Evolutionary conservation across 2,888 invertebrate genomes (phyloP).

Genomic region (Arge pagana): DNA sequence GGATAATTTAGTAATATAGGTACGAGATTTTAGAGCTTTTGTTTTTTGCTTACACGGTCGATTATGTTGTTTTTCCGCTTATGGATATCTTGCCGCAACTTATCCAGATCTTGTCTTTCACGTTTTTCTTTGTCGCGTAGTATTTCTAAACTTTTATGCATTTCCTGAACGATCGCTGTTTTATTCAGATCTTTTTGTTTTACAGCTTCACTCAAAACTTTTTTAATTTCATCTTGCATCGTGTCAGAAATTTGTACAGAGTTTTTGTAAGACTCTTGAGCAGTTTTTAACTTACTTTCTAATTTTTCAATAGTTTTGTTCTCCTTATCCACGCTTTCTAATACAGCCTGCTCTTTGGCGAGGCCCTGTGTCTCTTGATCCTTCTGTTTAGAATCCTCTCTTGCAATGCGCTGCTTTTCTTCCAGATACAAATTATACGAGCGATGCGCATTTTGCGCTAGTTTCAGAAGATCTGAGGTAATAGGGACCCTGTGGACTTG

Average conservation of each 20-base stretch:
- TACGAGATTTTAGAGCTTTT: neutral
- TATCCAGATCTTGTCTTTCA: conserved; percentile 3
- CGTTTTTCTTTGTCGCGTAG: conserved; percentile 3
- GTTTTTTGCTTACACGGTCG: conserved; percentile 1
- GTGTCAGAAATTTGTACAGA: conserved; percentile 5
- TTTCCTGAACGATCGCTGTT: conserved; percentile 5
- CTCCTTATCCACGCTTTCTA: conserved; percentile 7
- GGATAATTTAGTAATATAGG: neutral
- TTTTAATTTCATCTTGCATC: conserved; percentile 3
- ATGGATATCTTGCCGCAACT: conserved; percentile 1
- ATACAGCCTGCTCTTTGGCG: conserved; percentile 12
- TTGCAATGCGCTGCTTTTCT: conserved; percentile 13
- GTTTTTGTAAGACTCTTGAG: conserved; percentile 1
- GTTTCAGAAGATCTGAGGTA: conserved; percentile 9
- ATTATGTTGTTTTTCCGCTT: neutral
- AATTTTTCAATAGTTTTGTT: conserved; percentile 8
- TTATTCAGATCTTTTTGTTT: conserved; percentile 9
- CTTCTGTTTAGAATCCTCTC: conserved; percentile 11
- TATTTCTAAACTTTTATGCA: conserved; percentile 6
- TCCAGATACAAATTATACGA: conserved; percentile 16
- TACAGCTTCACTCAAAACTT: neutral
- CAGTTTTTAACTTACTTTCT: conserved; percentile 5
- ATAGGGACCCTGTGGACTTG: conserved; percentile 18
- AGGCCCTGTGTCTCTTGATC: conserved; percentile 8
- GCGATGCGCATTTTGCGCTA: conserved; percentile 14